These are phyloP conservation scores for Syngnathus floridae DNA, from an alignment of 2,113 vertebrate genomes.

Conservation along the genomic window DNA sequence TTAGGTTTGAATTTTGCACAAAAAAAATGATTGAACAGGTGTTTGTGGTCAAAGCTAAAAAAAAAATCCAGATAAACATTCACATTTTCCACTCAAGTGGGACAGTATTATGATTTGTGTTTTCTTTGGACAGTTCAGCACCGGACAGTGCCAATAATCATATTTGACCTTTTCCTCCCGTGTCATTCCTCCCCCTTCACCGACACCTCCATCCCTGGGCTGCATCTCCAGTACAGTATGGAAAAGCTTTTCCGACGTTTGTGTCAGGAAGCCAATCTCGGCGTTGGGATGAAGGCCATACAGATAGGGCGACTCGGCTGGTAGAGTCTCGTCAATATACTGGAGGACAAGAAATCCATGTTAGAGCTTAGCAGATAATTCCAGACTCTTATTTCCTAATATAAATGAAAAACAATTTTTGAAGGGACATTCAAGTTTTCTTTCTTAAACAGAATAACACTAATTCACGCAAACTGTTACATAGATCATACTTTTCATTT, in stretches of 20 bases:
- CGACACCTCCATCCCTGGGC: constrained; percentile 68
- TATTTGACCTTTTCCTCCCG: constrained; percentile 83
- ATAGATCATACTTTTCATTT: background rate
- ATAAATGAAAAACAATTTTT: too few relatives aligned
- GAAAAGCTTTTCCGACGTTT: constrained; percentile 88
- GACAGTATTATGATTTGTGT: too few relatives aligned
- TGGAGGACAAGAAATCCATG: constrained; percentile 44
- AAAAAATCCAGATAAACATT: too few relatives aligned
- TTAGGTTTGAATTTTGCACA: background rate
- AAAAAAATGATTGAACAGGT: too few relatives aligned
- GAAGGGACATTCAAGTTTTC: background rate
- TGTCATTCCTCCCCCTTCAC: constrained; percentile 59
- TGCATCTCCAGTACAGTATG: constrained; percentile 84
- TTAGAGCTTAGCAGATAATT: constrained; percentile 1
- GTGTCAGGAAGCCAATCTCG: constrained; percentile 89
- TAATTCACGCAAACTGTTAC: background rate
- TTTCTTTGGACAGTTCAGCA: too few relatives aligned
- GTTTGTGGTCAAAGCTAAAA: too few relatives aligned
- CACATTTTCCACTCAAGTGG: too few relatives aligned
- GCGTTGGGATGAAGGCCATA: constrained; percentile 95
- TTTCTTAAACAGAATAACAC: background rate
- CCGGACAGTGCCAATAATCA: background rate
- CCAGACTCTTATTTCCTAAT: too few relatives aligned
- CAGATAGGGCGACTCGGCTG: constrained; percentile 84
- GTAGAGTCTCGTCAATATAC: constrained; percentile 84